phyloP scores from a whole-genome alignment of 2,888 invertebrate species.

The Thalpophila matura region DNA sequence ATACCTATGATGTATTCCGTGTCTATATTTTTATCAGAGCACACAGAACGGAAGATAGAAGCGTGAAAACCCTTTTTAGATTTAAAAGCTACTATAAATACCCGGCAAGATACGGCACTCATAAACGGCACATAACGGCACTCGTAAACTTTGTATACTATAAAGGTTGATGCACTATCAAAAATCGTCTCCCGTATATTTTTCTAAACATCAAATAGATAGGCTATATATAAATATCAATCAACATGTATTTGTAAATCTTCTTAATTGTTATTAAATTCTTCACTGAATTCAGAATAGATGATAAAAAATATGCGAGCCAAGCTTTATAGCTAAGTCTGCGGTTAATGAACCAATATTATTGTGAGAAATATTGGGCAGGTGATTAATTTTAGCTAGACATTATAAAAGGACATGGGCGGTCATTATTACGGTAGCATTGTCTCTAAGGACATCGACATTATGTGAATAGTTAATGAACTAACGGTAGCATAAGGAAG shows the following conservation, averaged over 20 bases:
- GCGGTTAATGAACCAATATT: slow-evolving; percentile 31
- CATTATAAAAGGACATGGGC: slow-evolving; percentile 44
- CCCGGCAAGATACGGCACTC: slow-evolving; percentile 39
- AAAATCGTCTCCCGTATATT: slow-evolving; percentile 37
- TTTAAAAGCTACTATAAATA: slow-evolving; percentile 63
- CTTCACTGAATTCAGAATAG: background rate
- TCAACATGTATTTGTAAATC: slow-evolving; percentile 4
- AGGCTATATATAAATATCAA: slow-evolving; percentile 17
- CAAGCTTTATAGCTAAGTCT: slow-evolving; percentile 15
- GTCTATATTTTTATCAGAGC: slow-evolving; percentile 44
- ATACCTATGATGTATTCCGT: slow-evolving; percentile 27
- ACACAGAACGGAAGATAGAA: slow-evolving; percentile 42
- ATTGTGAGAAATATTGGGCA: slow-evolving; percentile 23
- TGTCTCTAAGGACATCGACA: slow-evolving; percentile 50
- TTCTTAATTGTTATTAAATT: too few relatives aligned
- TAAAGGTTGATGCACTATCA: slow-evolving; percentile 58
- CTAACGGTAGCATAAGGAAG: slow-evolving; percentile 54
- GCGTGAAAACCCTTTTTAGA: slow-evolving; percentile 60
- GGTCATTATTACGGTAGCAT: slow-evolving; percentile 36
- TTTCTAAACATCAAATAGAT: slow-evolving; percentile 28
- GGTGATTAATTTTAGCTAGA: slow-evolving; percentile 31
- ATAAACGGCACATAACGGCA: slow-evolving; percentile 54
- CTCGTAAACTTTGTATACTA: slow-evolving; percentile 54
- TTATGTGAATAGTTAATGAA: slow-evolving; percentile 57
- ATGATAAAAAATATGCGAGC: slow-evolving; percentile 18